phyloP scores from a whole-genome alignment of 2,797 vertebrate species.

The Chiloscyllium punctatum region DNA sequence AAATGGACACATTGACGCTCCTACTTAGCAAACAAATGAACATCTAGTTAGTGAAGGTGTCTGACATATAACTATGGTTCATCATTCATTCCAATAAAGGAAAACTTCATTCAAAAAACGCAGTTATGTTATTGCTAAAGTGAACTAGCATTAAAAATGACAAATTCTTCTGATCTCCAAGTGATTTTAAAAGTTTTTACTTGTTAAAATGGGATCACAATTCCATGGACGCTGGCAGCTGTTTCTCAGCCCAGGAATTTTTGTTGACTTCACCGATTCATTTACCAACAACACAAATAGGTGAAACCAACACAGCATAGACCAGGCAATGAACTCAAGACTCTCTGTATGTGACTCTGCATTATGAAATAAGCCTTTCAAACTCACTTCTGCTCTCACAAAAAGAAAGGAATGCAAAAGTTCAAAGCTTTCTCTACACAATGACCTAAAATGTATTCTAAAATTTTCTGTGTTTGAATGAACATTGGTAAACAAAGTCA shows the following conservation, averaged over 20 bases:
- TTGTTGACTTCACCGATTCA: background rate
- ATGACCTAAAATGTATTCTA: background rate
- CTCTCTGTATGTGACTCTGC: background rate
- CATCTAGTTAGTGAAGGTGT: background rate
- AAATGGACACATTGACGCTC: background rate
- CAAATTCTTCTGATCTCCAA: background rate
- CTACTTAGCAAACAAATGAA: slow-evolving; percentile 14
- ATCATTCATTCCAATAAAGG: background rate
- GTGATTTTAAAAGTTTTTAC: background rate
- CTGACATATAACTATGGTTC: background rate
- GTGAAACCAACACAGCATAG: background rate
- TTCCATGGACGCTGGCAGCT: background rate
- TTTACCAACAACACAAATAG: background rate
- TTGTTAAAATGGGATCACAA: background rate
- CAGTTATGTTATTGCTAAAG: background rate
- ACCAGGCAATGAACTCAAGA: background rate
- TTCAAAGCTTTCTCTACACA: background rate
- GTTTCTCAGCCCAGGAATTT: background rate
- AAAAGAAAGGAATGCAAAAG: background rate
- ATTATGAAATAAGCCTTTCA: background rate
- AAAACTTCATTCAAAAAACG: background rate
- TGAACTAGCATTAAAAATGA: background rate
- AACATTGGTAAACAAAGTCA: background rate
- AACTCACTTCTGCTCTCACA: background rate
- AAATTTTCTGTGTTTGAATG: background rate